These are phyloP conservation scores for Dromius quadrimaculatus DNA, from an alignment of 2,888 invertebrate genomes.

Conservation along the genomic window DNA sequence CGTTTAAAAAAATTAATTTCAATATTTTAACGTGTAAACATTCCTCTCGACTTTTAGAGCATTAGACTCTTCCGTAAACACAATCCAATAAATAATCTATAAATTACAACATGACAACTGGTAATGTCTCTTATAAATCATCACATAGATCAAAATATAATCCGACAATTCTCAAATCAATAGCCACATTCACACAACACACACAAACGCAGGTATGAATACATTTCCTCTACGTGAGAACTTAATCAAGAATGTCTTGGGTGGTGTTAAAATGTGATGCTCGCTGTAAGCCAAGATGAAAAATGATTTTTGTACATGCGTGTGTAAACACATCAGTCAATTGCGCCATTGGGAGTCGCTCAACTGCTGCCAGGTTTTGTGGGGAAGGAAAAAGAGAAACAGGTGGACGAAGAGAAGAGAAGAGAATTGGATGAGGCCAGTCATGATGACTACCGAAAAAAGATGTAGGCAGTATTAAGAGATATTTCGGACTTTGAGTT, in stretches of 20 bases:
- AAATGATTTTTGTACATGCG: slow-evolving; percentile 51
- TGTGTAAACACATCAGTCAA: slow-evolving; percentile 52
- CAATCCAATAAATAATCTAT: slow-evolving; percentile 26
- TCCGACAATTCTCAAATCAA: slow-evolving; percentile 50
- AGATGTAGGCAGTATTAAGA: no score
- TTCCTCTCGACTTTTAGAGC: no score
- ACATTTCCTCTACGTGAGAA: slow-evolving; percentile 38
- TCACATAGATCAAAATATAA: slow-evolving; percentile 40
- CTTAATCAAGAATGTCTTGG: slow-evolving; percentile 28
- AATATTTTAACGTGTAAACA: no score
- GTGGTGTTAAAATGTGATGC: slow-evolving; percentile 17
- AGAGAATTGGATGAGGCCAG: slow-evolving; percentile 12
- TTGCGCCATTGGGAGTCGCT: slow-evolving; percentile 39
- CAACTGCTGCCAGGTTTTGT: background rate
- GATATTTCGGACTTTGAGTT: no score
- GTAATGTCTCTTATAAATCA: slow-evolving; percentile 46
- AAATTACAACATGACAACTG: slow-evolving; percentile 21
- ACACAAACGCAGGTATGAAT: slow-evolving; percentile 22
- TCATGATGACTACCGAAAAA: slow-evolving; percentile 30
- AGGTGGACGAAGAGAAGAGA: background rate
- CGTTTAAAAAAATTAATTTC: no score
- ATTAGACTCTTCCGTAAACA: slow-evolving; percentile 18
- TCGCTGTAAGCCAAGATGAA: slow-evolving; percentile 46
- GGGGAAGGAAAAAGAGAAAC: no score
- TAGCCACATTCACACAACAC: slow-evolving; percentile 36